Base-by-base conservation (phyloP, 2,113 vertebrate genomes). In the Dendrocopos noguchii region DNA sequence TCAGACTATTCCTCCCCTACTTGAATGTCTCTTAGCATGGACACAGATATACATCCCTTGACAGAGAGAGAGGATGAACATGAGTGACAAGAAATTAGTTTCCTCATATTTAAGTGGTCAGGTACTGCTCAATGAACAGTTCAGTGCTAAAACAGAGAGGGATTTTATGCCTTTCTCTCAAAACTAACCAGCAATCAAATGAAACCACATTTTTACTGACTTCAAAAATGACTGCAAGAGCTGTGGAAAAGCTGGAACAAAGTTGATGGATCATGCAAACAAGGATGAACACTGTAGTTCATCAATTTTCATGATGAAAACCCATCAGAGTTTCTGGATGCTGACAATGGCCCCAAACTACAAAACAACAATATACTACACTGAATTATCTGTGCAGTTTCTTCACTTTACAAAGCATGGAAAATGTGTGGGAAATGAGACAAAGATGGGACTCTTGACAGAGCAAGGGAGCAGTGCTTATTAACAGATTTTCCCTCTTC, bases 331-430 rank as follows among this genome's bases (percentile, higher is more conserved):
- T 57, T 68, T 81, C 28, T 68, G 21, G 5, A 11, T 84, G 15
- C 9, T 67, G 53, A 68, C 12, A 72, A 34, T 68, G 34, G 15
- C 15, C 60, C 46, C 76, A 74, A 80, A 50, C 24, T 65, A 19
- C 44, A 84, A 36, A 24, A 52, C 7, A 65, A 36, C 0, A 2
- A 21, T 53, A 64, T 6, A 7, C n/a, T 88, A 22, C 0, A 0
- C 14, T 39, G 27, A 2, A 3, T 44, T 47, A 56, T 9, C 18
- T 59, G 2, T 77, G n/a, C 3, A 4, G 8, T 53, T 71, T 63
- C 52, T 64, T 80, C 28, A 24, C 24, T 65, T 84, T 18, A 55
- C 29, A 87, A 52, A 8, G 13, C 14, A 34, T 31, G 8, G 28
- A 85, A 91, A 82, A 76, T 9, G 1, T 12, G 24, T 77, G 39